Evolutionary conservation across 2,888 invertebrate genomes (phyloP), one percentile per base, ranked within the genome.

Genomic region (Melieria picta): DNA sequence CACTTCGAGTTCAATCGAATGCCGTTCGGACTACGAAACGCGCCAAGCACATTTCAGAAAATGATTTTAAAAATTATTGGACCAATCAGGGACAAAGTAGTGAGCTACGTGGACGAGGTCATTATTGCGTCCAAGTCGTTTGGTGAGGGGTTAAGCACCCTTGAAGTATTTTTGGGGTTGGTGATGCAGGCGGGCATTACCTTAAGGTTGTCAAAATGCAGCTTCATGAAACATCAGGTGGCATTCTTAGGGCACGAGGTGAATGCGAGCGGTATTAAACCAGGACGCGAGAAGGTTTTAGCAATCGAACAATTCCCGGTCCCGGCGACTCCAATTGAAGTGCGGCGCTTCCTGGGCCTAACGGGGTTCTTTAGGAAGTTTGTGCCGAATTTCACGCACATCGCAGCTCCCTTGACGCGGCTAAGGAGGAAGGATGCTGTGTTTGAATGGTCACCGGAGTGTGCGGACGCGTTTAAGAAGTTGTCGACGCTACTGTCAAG

Each of bases 41-140:
- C 86, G 0, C 84, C 84, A 5, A 76, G 81, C 0, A 80, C 81
- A 0, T 87, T 85, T 71, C 84, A 85, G 65, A 74, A 80, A 52
- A 77, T 82, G 70, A 71, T 73, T 72, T 30, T 50, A 43, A 47
- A 63, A 9, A 9, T 74, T 3, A 43, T 70, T 10, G 57, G 66
- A 6, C 72, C 58, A 16, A 6, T 75, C 3, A 72, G 61, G n/a
- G 68, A 57, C 1, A 69, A 74, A 2, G 65, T 75, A 4, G 57
- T 72, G 0, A 74, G 66, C 11, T 76, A 71, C 45, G 71, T 73
- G 0, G 74, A 74, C 46, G 74, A 73, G 42, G 68, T 72, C 0
- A 74, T 71, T 30, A 58, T 75, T 5, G 74, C 75, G 11, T 69
- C 72, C 1, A 30, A 60, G 4, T 66, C 72, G 1, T 69, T 73